Percentiles rank a stretch among this genome's conserved stretches.
Evolutionary conservation across 2,888 invertebrate species (phyloP).

Genomic region (Spilosoma lubricipeda): DNA sequence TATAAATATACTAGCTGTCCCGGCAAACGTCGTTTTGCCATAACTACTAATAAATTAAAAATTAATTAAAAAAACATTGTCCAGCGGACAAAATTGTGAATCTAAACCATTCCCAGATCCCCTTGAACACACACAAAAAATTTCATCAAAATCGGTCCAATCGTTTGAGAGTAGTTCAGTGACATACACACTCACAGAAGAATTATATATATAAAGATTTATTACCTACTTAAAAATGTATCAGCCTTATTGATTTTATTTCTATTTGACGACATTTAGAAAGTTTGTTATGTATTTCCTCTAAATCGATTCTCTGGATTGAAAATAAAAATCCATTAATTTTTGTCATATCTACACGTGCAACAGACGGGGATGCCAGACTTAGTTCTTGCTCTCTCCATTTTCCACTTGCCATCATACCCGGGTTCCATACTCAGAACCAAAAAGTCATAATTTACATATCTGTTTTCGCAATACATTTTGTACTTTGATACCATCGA

Average conservation of each 20-base stretch:
- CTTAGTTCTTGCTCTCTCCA: slow-evolving; percentile 35
- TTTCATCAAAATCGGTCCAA: too few relatives aligned
- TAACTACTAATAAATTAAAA: too few relatives aligned
- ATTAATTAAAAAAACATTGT: too few relatives aligned
- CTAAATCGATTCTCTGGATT: background rate
- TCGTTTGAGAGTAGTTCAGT: too few relatives aligned
- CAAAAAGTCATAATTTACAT: slow-evolving; percentile 39
- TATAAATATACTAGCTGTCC: too few relatives aligned
- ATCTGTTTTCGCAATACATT: slow-evolving; percentile 36
- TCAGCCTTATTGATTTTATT: background rate
- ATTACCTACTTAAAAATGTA: background rate
- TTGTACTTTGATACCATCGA: slow-evolving; percentile 9
- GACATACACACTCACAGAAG: too few relatives aligned
- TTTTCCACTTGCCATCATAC: background rate
- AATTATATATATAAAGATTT: too few relatives aligned
- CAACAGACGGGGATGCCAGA: slow-evolving; percentile 51
- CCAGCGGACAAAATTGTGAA: too few relatives aligned
- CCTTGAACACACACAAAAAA: too few relatives aligned
- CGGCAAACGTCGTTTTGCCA: too few relatives aligned
- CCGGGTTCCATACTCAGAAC: slow-evolving; percentile 35
- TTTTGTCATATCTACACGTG: slow-evolving; percentile 34
- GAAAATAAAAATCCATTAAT: background rate
- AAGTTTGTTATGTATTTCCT: background rate
- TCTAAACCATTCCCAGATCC: too few relatives aligned
- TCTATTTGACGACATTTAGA: background rate